phyloP scores from a whole-genome alignment of 2,888 invertebrate species.

The Lasioglossum marginatum region DNA sequence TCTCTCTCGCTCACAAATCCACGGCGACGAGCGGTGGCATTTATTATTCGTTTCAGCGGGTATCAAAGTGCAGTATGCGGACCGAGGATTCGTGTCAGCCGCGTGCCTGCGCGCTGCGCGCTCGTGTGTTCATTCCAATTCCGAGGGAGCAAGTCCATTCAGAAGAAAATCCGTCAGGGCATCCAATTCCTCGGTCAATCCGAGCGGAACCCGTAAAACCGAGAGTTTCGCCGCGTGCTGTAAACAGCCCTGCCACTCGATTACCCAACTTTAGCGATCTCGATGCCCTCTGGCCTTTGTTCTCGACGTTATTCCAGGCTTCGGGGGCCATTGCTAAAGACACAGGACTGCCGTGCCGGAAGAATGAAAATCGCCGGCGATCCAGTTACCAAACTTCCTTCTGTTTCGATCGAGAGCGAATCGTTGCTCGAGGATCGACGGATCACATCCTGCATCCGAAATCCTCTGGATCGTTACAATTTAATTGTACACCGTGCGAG shows the following conservation, averaged over 20 bases:
- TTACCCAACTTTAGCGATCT: constrained; percentile 35
- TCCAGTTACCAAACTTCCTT: constrained; percentile 26
- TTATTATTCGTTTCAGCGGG: constrained; percentile 6
- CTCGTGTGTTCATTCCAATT: neutral
- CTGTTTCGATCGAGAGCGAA: neutral
- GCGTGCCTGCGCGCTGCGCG: neutral
- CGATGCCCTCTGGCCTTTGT: constrained; percentile 18
- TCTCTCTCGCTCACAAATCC: neutral
- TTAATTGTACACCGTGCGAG: neutral
- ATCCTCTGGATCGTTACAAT: neutral
- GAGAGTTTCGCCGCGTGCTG: constrained; percentile 8
- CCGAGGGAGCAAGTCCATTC: neutral
- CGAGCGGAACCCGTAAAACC: neutral
- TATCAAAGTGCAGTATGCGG: constrained; percentile 1
- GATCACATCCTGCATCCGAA: neutral
- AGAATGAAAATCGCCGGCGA: constrained; percentile 23
- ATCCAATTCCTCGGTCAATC: constrained; percentile 17
- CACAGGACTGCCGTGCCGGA: neutral
- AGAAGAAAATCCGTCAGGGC: constrained; percentile 1
- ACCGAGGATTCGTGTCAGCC: neutral
- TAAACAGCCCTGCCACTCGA: constrained; percentile 23
- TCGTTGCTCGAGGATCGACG: neutral
- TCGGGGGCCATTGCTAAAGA: neutral
- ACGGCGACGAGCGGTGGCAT: neutral
- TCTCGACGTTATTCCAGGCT: neutral